phyloP scores from a whole-genome alignment of 2,113 vertebrate species.

The Machaerirhynchus nigripectus region DNA sequence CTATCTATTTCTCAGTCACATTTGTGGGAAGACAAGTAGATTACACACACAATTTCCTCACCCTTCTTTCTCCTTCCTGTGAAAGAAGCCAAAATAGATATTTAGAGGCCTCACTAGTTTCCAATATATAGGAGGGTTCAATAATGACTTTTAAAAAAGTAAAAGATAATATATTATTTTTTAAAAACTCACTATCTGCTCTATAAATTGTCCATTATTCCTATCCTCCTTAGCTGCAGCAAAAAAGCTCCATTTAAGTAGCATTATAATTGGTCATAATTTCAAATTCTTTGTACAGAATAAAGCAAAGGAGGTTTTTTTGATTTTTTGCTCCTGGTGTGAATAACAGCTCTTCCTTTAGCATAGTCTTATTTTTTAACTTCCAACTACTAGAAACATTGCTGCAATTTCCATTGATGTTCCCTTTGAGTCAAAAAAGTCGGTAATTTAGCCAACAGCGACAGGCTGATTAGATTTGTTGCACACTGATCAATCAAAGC shows the following conservation, averaged over 20 bases:
- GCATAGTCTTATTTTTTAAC: neutral
- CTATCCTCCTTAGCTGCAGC: neutral
- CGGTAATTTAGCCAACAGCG: constrained; percentile 9
- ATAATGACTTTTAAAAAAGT: neutral
- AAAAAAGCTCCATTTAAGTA: neutral
- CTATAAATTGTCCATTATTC: neutral
- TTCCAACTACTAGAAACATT: constrained; percentile 16
- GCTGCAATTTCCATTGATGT: constrained; percentile 30
- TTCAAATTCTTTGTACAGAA: neutral
- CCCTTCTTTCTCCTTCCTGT: neutral
- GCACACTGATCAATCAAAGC: neutral
- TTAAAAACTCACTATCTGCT: neutral
- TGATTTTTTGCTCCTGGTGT: neutral
- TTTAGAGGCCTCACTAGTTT: neutral
- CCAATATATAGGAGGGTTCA: neutral
- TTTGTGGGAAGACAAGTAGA: neutral
- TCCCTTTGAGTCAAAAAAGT: neutral
- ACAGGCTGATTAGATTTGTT: constrained; percentile 22
- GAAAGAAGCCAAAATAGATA: neutral
- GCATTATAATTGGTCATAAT: neutral
- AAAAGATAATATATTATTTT: neutral
- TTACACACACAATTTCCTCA: neutral
- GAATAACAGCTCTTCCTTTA: neutral
- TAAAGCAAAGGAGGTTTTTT: neutral
- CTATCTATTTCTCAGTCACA: neutral